Conservation (phyloP, 2,797 vertebrate genomes). For the Pangasius sanitwongsei region DNA sequence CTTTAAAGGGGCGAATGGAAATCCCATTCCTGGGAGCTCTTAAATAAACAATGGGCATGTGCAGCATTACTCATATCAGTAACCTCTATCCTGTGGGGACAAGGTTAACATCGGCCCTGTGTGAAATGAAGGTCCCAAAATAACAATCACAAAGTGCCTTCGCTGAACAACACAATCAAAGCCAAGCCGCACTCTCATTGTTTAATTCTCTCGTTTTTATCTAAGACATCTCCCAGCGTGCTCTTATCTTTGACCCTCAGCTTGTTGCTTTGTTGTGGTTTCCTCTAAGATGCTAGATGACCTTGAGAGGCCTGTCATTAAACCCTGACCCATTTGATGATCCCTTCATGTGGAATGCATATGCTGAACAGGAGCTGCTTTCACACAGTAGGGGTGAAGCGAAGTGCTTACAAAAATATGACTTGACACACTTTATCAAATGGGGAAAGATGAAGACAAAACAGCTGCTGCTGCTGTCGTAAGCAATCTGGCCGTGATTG, state of each 20-base stretch:
- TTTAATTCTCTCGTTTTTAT: conserved; percentile 87
- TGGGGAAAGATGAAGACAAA: conserved; percentile 99
- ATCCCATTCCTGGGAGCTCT: conserved; percentile 70
- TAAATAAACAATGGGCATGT: conserved; percentile 80
- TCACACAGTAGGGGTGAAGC: conserved; percentile 90
- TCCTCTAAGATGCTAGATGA: conserved; percentile 87
- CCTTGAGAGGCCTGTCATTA: conserved; percentile 95
- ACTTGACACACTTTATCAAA: conserved; percentile 99
- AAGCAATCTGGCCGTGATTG: conserved; percentile 99
- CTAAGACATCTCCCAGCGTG: conserved; percentile 82
- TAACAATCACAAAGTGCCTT: conserved; percentile 79
- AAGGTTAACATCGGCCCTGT: conserved; percentile 75
- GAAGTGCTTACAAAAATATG: conserved; percentile 99
- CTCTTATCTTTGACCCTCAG: conserved; percentile 98
- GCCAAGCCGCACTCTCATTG: conserved; percentile 79
- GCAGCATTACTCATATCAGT: conserved; percentile 70
- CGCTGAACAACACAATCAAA: conserved; percentile 84
- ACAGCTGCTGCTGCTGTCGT: conserved; percentile 99
- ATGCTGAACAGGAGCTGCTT: conserved; percentile 88
- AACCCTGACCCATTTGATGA: conserved; percentile 96
- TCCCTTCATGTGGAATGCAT: conserved; percentile 93
- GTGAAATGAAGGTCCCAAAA: conserved; percentile 77
- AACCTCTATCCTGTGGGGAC: conserved; percentile 70
- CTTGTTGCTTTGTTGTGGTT: conserved; percentile 83
- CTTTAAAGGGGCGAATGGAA: conserved; percentile 70